Conservation (phyloP, 2,888 invertebrate genomes). For the Oligia fasciuncula region DNA sequence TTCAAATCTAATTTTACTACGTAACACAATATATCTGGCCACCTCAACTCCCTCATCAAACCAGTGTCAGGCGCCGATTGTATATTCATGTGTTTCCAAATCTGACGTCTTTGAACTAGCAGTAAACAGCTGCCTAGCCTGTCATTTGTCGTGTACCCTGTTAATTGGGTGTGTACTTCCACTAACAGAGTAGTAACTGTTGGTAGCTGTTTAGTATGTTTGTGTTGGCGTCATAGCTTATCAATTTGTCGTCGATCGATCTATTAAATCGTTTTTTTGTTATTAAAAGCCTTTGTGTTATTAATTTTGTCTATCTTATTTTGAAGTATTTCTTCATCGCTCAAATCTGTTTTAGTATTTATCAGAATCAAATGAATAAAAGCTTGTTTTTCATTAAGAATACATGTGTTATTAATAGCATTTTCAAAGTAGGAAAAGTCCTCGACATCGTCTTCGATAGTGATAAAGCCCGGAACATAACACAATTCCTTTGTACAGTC, state of each 20-base stretch:
- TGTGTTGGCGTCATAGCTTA: not conserved
- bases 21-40: constrained; percentile 5
- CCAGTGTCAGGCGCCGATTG: constrained; percentile 35
- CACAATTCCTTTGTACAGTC: not conserved
- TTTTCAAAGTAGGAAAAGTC: not conserved
- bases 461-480: not conserved
- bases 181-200: constrained; percentile 25
- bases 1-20: not conserved
- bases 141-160: constrained; percentile 9
- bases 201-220: not conserved
- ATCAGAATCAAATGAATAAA: not conserved
- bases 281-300: not conserved
- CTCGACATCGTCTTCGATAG: not conserved
- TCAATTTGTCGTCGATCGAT: not conserved
- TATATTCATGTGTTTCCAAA: constrained; percentile 61
- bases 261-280: not conserved
- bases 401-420: not conserved
- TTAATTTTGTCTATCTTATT: not conserved
- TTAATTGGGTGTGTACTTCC: constrained; percentile 42
- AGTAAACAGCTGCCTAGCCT: constrained; percentile 41
- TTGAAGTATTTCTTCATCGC: not conserved
- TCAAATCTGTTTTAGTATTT: not conserved
- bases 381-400: not conserved
- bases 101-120: constrained; percentile 38
- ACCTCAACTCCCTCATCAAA: constrained; percentile 6